These are phyloP conservation scores for Eupsittula cactorum DNA, from an alignment of 2,113 vertebrate genomes.

Conservation along the genomic window DNA sequence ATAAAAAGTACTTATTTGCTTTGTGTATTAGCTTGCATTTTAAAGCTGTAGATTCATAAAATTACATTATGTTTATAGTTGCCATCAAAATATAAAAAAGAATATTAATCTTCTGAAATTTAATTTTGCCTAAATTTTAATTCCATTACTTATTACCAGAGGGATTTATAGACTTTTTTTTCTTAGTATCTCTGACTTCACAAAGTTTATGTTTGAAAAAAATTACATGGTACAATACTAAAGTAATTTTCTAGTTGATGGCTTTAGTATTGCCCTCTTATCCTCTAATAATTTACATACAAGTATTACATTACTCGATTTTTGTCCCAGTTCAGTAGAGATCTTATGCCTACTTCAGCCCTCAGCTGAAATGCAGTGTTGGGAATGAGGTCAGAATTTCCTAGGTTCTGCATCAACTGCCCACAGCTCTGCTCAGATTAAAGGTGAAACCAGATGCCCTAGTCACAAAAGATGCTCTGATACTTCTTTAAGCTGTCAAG, in stretches of 20 bases:
- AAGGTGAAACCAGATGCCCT: background rate
- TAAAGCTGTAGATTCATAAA: conserved; percentile 64
- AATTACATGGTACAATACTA: conserved; percentile 27
- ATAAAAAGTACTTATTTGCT: conserved; percentile 53
- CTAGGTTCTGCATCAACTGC: background rate
- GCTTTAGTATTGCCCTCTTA: conserved; percentile 60
- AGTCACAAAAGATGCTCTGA: background rate
- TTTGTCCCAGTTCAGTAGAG: conserved; percentile 46
- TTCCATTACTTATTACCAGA: conserved; percentile 55
- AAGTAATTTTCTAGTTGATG: conserved; percentile 70
- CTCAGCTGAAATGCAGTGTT: background rate
- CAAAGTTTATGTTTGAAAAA: conserved; percentile 61
- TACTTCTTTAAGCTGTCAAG: background rate
- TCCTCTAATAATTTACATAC: conserved; percentile 56
- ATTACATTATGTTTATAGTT: conserved; percentile 71
- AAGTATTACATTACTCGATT: conserved; percentile 40
- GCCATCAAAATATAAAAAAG: conserved; percentile 67
- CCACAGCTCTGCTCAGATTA: background rate
- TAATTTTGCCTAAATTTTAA: conserved; percentile 74
- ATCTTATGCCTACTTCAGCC: conserved; percentile 8
- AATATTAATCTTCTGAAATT: conserved; percentile 70
- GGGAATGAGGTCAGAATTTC: background rate
- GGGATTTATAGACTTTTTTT: conserved; percentile 51
- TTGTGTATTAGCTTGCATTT: conserved; percentile 60
- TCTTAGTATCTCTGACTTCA: conserved; percentile 52